phyloP scores from a whole-genome alignment of 2,797 vertebrate species.

The Buphagus erythrorhynchus region DNA sequence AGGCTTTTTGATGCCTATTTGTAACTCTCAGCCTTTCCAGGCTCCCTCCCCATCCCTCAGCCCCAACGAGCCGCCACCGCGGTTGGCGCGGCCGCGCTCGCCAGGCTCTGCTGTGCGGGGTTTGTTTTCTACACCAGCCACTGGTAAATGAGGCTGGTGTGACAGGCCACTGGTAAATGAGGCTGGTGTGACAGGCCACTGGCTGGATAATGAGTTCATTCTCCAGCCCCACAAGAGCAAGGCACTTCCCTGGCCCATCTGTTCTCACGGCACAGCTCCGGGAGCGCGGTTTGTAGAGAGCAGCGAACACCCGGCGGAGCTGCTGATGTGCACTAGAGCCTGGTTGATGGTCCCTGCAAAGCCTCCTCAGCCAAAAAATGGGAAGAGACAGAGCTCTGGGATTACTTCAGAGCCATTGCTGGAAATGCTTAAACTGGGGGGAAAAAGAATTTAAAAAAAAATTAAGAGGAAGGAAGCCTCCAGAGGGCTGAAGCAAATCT shows the following conservation, averaged over 20 bases:
- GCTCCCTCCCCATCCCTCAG: neutral
- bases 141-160: neutral
- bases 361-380: neutral
- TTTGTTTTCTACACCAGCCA: neutral
- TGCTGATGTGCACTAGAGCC: neutral
- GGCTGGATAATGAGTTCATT: conserved; percentile 40
- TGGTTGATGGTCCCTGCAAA: neutral
- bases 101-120: neutral
- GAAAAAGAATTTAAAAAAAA: fast-evolving
- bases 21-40: neutral
- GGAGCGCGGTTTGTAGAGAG: neutral
- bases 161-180: conserved; percentile 9
- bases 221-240: conserved; percentile 21
- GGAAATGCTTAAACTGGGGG: neutral
- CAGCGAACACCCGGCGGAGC: neutral
- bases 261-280: neutral
- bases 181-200: neutral
- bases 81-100: fast-evolving
- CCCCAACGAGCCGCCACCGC: fast-evolving
- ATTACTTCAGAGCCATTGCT: neutral
- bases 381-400: neutral
- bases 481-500: neutral
- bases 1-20: neutral
- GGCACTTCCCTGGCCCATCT: conserved; percentile 35
- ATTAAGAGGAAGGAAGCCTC: neutral